Evolutionary conservation across 1,140 invertebrate genomes (phyloP).

Genomic region (Halictus rubicundus): DNA sequence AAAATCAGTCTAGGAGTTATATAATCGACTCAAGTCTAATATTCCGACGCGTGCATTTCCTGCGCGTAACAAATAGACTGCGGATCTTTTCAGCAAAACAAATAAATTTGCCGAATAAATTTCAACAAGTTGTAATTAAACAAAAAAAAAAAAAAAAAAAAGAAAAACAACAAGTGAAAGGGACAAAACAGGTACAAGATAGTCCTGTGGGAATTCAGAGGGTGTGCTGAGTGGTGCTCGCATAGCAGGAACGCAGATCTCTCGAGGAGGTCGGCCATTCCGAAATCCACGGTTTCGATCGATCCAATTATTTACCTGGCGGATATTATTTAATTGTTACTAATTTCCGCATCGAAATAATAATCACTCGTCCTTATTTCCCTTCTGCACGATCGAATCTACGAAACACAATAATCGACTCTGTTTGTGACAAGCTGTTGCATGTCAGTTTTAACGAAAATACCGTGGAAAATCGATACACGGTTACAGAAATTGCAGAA

Average conservation of each 20-base stretch:
- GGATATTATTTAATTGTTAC: not conserved
- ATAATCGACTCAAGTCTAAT: too few species aligned
- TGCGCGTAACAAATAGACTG: too few species aligned
- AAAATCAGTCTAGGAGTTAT: too few species aligned
- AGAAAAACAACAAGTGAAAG: too few species aligned
- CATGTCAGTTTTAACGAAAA: not conserved
- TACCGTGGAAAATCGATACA: constrained; percentile 11
- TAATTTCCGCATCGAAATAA: not conserved
- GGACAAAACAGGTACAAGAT: too few species aligned
- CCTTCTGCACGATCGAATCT: not conserved
- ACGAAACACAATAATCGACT: too few species aligned
- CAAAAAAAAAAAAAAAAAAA: too few species aligned
- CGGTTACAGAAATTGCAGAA: not conserved
- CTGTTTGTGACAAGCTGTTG: too few species aligned
- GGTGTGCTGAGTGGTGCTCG: constrained; percentile 73
- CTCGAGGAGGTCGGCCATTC: constrained; percentile 41
- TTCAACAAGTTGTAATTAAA: too few species aligned
- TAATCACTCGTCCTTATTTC: not conserved
- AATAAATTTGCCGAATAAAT: too few species aligned
- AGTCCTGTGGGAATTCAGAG: constrained; percentile 72
- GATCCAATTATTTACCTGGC: constrained; percentile 13
- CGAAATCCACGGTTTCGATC: constrained; percentile 52
- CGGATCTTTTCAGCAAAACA: too few species aligned
- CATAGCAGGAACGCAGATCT: constrained; percentile 60
- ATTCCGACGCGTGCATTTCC: too few species aligned